Percentiles rank a stretch among this genome's conserved stretches.
phyloP scores from a whole-genome alignment of 2,113 vertebrate species.

The Phaethon lepturus region DNA sequence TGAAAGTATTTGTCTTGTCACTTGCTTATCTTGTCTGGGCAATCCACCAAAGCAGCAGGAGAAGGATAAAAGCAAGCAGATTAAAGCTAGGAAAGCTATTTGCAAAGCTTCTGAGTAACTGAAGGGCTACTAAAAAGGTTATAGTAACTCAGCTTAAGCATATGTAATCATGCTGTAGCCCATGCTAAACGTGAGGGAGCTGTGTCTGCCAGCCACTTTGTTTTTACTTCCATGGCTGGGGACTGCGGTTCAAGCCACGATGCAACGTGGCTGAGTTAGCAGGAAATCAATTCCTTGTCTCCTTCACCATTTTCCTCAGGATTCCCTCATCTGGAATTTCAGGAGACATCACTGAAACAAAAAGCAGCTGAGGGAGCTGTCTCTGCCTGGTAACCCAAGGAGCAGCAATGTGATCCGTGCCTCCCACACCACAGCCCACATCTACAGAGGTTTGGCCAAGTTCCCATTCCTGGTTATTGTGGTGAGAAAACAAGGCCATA shows the following conservation, averaged over 20 bases:
- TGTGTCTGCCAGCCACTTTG: background rate
- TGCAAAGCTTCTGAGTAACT: background rate
- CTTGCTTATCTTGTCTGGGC: background rate
- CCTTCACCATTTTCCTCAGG: background rate
- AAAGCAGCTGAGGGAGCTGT: background rate
- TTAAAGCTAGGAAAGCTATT: background rate
- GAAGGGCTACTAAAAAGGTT: background rate
- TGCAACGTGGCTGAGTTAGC: background rate
- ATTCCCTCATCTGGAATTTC: background rate
- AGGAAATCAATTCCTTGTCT: background rate
- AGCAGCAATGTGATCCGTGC: rapidly evolving
- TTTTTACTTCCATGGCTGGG: background rate
- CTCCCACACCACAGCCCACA: background rate
- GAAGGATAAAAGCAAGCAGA: background rate
- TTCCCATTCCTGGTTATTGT: background rate
- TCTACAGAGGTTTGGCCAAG: background rate
- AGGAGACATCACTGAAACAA: background rate
- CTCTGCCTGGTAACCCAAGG: background rate
- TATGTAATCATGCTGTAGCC: background rate
- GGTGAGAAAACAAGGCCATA: background rate
- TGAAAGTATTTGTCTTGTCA: background rate
- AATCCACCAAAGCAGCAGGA: background rate
- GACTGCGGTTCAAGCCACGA: background rate
- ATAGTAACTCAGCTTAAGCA: background rate
- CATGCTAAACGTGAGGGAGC: background rate